Conservation (phyloP, 2,888 invertebrate genomes). For the Poecilus cupreus region DNA sequence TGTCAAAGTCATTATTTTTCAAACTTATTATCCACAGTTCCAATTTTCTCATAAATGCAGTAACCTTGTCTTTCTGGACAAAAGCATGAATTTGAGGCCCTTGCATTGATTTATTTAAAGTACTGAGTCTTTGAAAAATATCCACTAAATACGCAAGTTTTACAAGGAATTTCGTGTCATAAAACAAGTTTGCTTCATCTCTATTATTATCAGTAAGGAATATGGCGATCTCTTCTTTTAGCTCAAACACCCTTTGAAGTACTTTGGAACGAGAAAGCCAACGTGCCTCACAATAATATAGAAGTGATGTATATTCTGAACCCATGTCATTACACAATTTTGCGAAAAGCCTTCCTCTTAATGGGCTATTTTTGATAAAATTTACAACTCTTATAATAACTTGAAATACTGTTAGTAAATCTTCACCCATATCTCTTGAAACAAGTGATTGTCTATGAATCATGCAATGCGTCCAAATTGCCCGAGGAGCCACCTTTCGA, state of each 20-base stretch:
- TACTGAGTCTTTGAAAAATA: constrained; percentile 52
- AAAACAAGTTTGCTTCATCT: constrained; percentile 18
- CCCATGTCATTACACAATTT: constrained; percentile 39
- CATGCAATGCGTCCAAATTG: constrained; percentile 56
- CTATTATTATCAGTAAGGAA: not conserved
- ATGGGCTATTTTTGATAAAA: constrained; percentile 50
- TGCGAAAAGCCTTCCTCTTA: constrained; percentile 47
- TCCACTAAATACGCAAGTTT: constrained; percentile 44
- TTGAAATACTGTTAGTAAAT: constrained; percentile 42
- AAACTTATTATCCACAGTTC: not conserved
- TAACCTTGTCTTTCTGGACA: constrained; percentile 27
- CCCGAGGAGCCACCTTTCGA: constrained; percentile 36
- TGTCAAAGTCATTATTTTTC: not conserved
- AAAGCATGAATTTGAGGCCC: constrained; percentile 38
- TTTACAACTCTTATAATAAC: constrained; percentile 46
- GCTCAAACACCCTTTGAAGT: constrained; percentile 21
- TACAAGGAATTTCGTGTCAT: constrained; percentile 19
- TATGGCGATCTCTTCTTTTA: constrained; percentile 29
- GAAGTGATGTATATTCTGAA: not conserved
- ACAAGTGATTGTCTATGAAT: constrained; percentile 55
- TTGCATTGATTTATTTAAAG: constrained; percentile 41
- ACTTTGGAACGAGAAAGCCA: constrained; percentile 36
- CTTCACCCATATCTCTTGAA: constrained; percentile 48
- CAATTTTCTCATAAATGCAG: constrained; percentile 43
- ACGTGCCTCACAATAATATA: constrained; percentile 35